Conservation (phyloP, 1,140 invertebrate species). For the Aethina tumida region DNA sequence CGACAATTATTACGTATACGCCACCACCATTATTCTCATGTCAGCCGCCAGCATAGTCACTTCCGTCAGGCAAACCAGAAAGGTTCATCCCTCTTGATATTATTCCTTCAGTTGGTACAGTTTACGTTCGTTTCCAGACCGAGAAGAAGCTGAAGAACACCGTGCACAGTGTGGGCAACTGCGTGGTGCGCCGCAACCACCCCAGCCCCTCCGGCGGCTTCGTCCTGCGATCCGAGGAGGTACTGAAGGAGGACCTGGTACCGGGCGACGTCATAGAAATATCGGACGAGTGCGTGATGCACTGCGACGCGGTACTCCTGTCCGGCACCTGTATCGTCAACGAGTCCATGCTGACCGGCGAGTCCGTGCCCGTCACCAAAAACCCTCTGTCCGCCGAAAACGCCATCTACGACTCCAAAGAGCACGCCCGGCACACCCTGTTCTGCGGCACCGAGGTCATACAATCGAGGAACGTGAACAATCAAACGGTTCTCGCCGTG, state of each 20-base stretch:
- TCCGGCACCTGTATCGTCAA: slow-evolving; percentile 87
- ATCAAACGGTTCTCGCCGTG: slow-evolving; percentile 58
- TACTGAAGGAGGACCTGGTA: slow-evolving; percentile 56
- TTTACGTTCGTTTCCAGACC: slow-evolving; percentile 43
- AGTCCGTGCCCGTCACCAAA: slow-evolving; percentile 88
- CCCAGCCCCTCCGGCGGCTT: slow-evolving; percentile 12
- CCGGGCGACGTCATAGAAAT: slow-evolving; percentile 76
- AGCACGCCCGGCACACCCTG: slow-evolving; percentile 82
- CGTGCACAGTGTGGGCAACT: slow-evolving; percentile 54
- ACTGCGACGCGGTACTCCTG: slow-evolving; percentile 75
- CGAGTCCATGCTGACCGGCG: slow-evolving; percentile 93
- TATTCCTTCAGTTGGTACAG: neutral
- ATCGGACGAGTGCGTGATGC: slow-evolving; percentile 65
- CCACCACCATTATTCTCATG: slow-evolving; percentile 77
- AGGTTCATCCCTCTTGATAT: slow-evolving; percentile 40
- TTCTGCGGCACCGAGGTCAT: slow-evolving; percentile 95
- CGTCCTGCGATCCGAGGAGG: slow-evolving; percentile 18
- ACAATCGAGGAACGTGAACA: slow-evolving; percentile 83
- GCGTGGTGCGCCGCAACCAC: slow-evolving; percentile 45
- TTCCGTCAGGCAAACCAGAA: slow-evolving; percentile 73
- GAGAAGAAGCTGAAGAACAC: slow-evolving; percentile 61
- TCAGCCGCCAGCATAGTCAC: slow-evolving; percentile 74
- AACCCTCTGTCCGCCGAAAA: slow-evolving; percentile 65
- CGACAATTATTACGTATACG: slow-evolving; percentile 80
- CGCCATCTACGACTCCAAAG: slow-evolving; percentile 65